phyloP scores from a whole-genome alignment of 35 echinoderm and acorn worm species.

The Anneissia japonica region DNA sequence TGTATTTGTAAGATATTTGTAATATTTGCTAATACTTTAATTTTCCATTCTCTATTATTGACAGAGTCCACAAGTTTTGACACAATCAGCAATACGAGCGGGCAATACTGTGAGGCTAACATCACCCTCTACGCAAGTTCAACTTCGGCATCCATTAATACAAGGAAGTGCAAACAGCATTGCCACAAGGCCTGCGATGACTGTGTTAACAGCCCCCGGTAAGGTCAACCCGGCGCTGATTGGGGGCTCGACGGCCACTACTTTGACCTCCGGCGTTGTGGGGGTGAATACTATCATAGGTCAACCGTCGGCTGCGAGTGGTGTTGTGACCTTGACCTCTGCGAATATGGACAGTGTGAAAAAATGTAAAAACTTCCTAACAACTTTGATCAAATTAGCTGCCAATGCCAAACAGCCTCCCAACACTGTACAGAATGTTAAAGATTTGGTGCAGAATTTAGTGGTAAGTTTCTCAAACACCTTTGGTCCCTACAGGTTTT shows the following conservation, averaged over 20 bases:
- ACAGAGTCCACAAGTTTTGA: neutral
- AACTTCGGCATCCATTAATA: neutral
- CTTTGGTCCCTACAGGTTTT: neutral
- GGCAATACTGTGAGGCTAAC: neutral
- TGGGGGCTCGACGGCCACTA: neutral
- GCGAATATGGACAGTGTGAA: constrained; percentile 90
- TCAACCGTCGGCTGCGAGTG: neutral
- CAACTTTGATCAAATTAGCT: constrained; percentile 88
- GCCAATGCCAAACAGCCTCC: constrained; percentile 94
- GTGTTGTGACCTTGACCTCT: constrained; percentile 11
- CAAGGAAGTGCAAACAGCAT: neutral
- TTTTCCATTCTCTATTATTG: too few relatives aligned
- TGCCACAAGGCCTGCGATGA: neutral
- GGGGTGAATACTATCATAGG: neutral
- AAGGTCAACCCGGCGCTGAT: neutral
- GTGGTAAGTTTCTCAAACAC: constrained; percentile 87
- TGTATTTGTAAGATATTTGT: too few relatives aligned
- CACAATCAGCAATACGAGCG: neutral
- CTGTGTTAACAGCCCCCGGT: neutral
- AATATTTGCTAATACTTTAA: too few relatives aligned
- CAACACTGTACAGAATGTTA: constrained; percentile 81
- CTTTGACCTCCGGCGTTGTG: neutral
- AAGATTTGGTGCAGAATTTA: constrained; percentile 90
- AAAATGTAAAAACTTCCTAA: constrained; percentile 96
- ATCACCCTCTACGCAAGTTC: neutral